Conservation (phyloP, 37 sponge, comb jelly and placozoan genomes). For the Petrosia ficiformis region DNA sequence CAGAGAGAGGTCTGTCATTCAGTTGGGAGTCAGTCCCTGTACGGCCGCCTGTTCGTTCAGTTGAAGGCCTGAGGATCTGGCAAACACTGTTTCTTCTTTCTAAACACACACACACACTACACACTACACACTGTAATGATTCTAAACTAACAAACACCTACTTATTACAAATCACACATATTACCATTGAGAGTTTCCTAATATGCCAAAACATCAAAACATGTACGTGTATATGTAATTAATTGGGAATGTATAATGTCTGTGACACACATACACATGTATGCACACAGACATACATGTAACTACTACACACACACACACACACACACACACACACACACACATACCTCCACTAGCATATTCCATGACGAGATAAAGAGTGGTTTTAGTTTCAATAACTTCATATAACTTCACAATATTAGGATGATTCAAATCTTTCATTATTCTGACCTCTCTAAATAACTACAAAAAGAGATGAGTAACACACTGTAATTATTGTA, state of each 20-base stretch:
- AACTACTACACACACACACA: too few species aligned
- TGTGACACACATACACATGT: constrained; percentile 3
- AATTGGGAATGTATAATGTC: background rate
- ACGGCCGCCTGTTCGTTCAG: too few species aligned
- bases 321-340: background rate
- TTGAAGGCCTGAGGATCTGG: too few species aligned
- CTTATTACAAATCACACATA: too few species aligned
- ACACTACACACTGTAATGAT: too few species aligned
- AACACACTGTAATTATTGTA: background rate
- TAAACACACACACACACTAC: too few species aligned
- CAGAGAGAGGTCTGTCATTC: too few species aligned
- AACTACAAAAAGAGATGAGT: constrained; percentile 56
- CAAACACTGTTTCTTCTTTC: too few species aligned
- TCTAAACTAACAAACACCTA: too few species aligned
- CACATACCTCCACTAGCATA: constrained; percentile 95
- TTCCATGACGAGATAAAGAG: constrained; percentile 97
- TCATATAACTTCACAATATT: constrained; percentile 98
- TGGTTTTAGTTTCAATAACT: constrained; percentile 98
- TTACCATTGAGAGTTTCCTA: too few species aligned
- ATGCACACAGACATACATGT: too few species aligned
- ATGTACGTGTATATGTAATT: background rate
- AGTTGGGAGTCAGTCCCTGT: too few species aligned
- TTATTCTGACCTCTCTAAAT: constrained; percentile 95
- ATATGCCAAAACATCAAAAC: background rate
- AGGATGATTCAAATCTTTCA: constrained; percentile 97